A percentile compares a stretch with the other conserved stretches of the same genome.
These are phyloP conservation scores for Zhuqinia jingwanae DNA, from an alignment of 2,888 invertebrate genomes.

Conservation along the genomic window DNA sequence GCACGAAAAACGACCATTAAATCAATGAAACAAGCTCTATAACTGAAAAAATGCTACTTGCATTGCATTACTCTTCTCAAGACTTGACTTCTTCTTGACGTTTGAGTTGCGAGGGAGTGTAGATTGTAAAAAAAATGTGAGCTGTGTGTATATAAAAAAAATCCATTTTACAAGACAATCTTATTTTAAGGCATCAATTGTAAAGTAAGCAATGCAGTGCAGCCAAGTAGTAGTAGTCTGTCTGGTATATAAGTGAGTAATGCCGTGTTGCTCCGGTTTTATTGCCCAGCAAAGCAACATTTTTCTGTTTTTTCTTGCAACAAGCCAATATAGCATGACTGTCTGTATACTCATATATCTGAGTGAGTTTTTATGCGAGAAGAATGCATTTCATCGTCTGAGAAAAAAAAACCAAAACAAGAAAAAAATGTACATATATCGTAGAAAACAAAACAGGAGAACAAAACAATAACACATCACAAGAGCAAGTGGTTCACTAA, in stretches of 20 bases:
- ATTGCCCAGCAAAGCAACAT: conserved; percentile 50
- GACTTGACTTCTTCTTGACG: neutral
- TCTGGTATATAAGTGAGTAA: conserved; percentile 26
- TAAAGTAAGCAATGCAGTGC: conserved; percentile 23
- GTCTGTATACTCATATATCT: too few relatives aligned
- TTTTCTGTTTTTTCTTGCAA: too few relatives aligned
- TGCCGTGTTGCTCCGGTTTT: conserved; percentile 36
- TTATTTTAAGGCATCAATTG: conserved; percentile 42
- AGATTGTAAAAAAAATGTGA: neutral
- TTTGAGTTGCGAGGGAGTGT: neutral
- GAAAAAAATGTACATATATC: conserved; percentile 49
- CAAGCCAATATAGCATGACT: too few relatives aligned
- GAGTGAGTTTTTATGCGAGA: too few relatives aligned
- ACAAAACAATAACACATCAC: conserved; percentile 27
- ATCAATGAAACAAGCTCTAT: conserved; percentile 68
- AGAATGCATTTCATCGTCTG: conserved; percentile 64
- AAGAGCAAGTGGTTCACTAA: too few relatives aligned
- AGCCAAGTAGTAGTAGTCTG: too few relatives aligned
- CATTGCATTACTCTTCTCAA: conserved; percentile 22
- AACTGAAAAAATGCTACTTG: conserved; percentile 45
- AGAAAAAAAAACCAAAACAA: conserved; percentile 57
- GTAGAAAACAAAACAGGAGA: conserved; percentile 17
- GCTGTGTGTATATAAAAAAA: conserved; percentile 10
- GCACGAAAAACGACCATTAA: conserved; percentile 64
- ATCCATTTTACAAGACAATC: conserved; percentile 37